These are phyloP conservation scores for Bucorvus abyssinicus DNA, from an alignment of 2,797 vertebrate genomes.

Conservation along the genomic window DNA sequence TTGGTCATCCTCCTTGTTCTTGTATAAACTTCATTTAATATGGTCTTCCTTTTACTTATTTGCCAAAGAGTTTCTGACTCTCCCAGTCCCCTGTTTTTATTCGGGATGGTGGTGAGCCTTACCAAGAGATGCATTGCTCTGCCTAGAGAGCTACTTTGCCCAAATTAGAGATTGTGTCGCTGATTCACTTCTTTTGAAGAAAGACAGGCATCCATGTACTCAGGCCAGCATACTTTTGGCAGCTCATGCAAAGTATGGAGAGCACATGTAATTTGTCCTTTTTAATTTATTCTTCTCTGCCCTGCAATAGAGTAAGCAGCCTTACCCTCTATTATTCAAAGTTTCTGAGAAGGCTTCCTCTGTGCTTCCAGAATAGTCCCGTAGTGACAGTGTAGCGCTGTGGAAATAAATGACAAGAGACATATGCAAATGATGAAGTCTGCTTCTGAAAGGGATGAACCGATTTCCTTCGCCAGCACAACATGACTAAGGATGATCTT, in stretches of 20 bases:
- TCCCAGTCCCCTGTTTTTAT: neutral
- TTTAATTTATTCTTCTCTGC: neutral
- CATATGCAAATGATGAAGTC: neutral
- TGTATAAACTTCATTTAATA: neutral
- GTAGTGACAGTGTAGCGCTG: neutral
- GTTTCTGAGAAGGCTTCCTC: neutral
- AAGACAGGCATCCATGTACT: neutral
- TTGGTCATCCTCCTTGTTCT: neutral
- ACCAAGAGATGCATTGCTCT: neutral
- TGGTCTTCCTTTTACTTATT: neutral
- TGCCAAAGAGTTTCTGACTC: neutral
- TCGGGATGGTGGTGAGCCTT: neutral
- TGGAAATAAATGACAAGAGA: conserved; percentile 5
- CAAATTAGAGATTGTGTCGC: neutral
- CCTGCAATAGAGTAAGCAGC: neutral
- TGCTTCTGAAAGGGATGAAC: neutral
- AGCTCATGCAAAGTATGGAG: neutral
- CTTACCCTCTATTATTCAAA: neutral
- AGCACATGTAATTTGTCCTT: conserved; percentile 25
- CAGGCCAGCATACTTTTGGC: conserved; percentile 5
- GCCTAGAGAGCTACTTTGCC: neutral
- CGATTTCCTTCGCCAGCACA: neutral
- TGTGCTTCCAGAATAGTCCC: neutral
- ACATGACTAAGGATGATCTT: neutral
- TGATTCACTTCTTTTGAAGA: neutral